Evolutionary conservation across 92 coral and sea anemone species (phyloP).

Genomic region (Muricea muricata): DNA sequence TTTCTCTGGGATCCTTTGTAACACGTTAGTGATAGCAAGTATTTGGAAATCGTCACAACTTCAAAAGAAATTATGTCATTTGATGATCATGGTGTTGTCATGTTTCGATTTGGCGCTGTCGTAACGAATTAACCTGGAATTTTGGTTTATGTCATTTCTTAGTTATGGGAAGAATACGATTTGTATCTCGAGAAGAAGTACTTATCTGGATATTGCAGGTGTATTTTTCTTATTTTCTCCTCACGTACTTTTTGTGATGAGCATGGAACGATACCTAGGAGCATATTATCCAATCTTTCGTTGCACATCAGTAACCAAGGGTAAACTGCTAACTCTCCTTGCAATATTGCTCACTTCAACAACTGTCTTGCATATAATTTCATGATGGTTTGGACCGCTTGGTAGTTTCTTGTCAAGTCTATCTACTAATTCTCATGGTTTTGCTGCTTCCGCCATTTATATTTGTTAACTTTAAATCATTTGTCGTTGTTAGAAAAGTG

Average conservation of each 20-base stretch:
- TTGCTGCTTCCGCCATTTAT: background rate
- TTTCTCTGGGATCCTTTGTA: background rate
- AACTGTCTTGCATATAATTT: background rate
- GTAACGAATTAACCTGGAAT: background rate
- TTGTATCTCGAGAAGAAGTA: background rate
- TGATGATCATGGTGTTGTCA: background rate
- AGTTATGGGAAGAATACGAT: background rate
- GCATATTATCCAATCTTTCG: background rate
- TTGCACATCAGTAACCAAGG: background rate
- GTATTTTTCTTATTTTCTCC: background rate
- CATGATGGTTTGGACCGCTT: background rate
- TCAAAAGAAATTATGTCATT: background rate
- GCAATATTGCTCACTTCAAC: background rate
- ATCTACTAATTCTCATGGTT: background rate
- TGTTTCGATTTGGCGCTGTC: background rate
- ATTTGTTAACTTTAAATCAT: background rate
- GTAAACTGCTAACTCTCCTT: background rate
- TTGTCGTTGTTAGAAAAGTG: background rate
- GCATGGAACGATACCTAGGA: background rate
- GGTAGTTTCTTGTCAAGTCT: background rate
- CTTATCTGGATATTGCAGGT: background rate
- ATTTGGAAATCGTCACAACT: background rate
- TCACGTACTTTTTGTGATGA: background rate
- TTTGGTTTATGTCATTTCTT: background rate
- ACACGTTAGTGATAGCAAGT: background rate